Evolutionary conservation across 2,113 vertebrate species (phyloP).

Genomic region (Odocoileus virginianus): DNA sequence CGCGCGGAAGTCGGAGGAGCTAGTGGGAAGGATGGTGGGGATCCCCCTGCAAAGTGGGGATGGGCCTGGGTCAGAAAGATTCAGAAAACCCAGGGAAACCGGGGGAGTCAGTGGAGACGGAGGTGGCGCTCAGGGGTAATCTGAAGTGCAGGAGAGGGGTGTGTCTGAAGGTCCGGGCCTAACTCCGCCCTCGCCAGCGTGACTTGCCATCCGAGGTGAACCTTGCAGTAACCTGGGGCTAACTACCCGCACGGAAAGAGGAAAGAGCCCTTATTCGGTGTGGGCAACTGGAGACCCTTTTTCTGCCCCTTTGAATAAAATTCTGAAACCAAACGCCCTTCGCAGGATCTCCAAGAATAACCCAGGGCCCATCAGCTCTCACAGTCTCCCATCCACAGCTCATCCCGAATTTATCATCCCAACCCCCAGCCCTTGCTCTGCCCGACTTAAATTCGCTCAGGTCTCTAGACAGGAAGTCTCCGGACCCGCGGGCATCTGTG

Average conservation of each 20-base stretch:
- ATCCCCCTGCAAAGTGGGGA: background rate
- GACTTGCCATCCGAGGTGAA: no score
- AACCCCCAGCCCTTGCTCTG: background rate
- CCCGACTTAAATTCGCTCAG: background rate
- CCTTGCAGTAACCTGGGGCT: background rate
- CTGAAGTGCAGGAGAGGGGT: fast-evolving
- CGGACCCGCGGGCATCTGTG: background rate
- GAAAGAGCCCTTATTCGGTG: background rate
- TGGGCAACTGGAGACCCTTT: no score
- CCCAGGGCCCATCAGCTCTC: fast-evolving
- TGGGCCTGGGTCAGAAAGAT: background rate
- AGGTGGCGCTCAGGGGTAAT: background rate
- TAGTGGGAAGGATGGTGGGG: fast-evolving
- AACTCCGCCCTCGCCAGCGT: background rate
- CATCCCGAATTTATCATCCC: background rate
- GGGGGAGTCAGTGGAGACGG: background rate
- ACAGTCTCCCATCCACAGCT: background rate
- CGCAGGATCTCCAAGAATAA: background rate
- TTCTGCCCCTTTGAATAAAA: background rate
- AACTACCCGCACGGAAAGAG: background rate
- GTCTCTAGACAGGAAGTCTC: background rate
- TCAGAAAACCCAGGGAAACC: no score
- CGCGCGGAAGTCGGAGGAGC: background rate
- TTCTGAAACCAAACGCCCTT: background rate
- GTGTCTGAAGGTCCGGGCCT: background rate